These are phyloP conservation scores for Eumeta japonica DNA, from an alignment of 1,140 invertebrate genomes.

Conservation along the genomic window DNA sequence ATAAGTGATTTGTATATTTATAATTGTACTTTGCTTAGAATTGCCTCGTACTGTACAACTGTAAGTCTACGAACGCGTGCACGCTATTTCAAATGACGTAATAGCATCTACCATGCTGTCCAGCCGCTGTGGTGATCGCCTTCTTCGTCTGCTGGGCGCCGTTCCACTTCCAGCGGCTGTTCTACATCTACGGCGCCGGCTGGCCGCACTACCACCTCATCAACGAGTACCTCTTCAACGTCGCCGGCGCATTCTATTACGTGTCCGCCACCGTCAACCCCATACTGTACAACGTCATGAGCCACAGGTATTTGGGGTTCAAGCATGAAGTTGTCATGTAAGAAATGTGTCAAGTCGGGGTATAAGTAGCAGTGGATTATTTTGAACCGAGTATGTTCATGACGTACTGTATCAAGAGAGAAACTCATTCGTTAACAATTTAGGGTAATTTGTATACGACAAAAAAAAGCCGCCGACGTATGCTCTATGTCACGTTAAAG, in stretches of 20 bases:
- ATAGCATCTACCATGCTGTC: too few species aligned
- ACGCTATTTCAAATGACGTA: too few species aligned
- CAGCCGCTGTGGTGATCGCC: slow-evolving; percentile 93
- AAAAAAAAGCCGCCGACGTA: too few species aligned
- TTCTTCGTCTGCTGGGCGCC: slow-evolving; percentile 98
- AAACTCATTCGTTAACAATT: too few species aligned
- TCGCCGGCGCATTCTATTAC: slow-evolving; percentile 82
- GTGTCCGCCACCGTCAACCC: slow-evolving; percentile 86
- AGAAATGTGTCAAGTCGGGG: too few species aligned
- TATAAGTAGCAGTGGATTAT: not conserved
- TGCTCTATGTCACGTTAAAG: not conserved
- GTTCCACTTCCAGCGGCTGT: slow-evolving; percentile 87
- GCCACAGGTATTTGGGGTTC: slow-evolving; percentile 49
- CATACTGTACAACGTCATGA: slow-evolving; percentile 91
- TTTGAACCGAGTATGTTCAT: slow-evolving; percentile 1
- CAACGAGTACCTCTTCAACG: slow-evolving; percentile 78
- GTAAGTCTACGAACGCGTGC: too few species aligned
- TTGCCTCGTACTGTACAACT: too few species aligned
- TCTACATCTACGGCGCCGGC: slow-evolving; percentile 69
- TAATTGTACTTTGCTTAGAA: too few species aligned
- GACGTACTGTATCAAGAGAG: too few species aligned
- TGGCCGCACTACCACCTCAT: slow-evolving; percentile 63
- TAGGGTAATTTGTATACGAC: not conserved
- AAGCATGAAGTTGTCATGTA: too few species aligned
- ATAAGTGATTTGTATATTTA: too few species aligned